Percentiles rank a stretch among this genome's conserved stretches.
These are phyloP conservation scores for Hyla sarda DNA, from an alignment of 2,113 vertebrate genomes.

Conservation along the genomic window DNA sequence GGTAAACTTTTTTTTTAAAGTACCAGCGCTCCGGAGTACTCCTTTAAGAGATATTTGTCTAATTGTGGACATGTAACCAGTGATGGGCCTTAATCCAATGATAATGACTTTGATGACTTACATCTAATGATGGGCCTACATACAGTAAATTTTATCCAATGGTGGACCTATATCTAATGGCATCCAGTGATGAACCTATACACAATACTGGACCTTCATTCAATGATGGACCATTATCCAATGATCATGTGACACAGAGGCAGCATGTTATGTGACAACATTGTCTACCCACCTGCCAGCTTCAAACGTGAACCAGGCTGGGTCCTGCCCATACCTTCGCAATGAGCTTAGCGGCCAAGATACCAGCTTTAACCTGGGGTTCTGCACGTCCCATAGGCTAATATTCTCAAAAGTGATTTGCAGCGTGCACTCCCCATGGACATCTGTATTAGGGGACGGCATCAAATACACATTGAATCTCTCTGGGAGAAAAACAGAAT, in stretches of 20 bases:
- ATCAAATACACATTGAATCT: constrained; percentile 88
- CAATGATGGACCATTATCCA: background rate
- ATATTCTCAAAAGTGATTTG: constrained; percentile 84
- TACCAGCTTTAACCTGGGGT: constrained; percentile 81
- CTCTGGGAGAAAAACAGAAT: constrained; percentile 83
- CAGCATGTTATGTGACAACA: no score
- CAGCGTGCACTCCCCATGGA: constrained; percentile 86
- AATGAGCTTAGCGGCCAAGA: constrained; percentile 83
- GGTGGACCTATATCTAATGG: background rate
- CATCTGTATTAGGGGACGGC: constrained; percentile 85
- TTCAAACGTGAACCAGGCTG: constrained; percentile 86
- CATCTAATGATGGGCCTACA: no score
- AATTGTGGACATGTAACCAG: background rate
- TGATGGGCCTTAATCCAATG: background rate
- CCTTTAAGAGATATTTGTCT: no score
- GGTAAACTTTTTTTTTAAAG: no score
- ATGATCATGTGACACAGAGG: no score
- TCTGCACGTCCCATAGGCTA: constrained; percentile 83
- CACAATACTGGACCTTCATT: background rate
- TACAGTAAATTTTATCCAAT: background rate
- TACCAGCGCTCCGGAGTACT: no score
- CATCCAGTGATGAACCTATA: background rate
- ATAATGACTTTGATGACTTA: no score
- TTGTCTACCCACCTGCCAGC: constrained; percentile 77
- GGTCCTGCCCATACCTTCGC: constrained; percentile 80